Evolutionary conservation across 2,113 vertebrate species (phyloP), one percentile per base, ranked within the genome.

Genomic region (Corythornis madagascariensis): DNA sequence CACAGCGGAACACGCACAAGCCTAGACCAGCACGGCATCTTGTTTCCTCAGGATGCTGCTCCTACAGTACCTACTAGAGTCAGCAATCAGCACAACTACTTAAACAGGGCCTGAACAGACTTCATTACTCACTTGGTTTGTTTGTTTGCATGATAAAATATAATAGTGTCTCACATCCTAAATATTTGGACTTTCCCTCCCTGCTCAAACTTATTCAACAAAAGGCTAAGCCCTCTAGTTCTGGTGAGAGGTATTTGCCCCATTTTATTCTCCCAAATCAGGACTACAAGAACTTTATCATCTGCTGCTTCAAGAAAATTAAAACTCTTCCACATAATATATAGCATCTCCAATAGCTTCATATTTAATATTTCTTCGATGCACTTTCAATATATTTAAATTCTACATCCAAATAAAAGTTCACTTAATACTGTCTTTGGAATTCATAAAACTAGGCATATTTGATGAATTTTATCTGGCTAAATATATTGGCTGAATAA

Each of bases 31-130:
- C 7, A 50, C 0, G 3, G 43, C 48, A 67, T 6, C 48, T 10
- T 47, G 29, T 43, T 67, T 16, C 77, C 74, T 60, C 18, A 43
- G 28, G 5, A 8, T 3, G 13, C 29, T 52, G 47, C 28, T 71
- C 31, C 64, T 24, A 22, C 19, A 33, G 73, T 7, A 66, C 0
- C 4, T 9, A 47, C 7, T 0, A 18, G 24, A 53, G 12, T 4
- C 73, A 48, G 1, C 18, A 40, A 57, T 10, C 56, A 78, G 19
- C 10, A 48, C n/a, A 74, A 66, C 35, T 47, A 19, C 14, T 59
- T 40, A 56, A 94, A 83, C 29, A 25, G 66, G 31, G 13, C 13
- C 57, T n/a, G 11, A 78, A 75, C 15, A 28, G 19, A 40, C 22
- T n/a, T 45, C 40, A 35, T 24, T 85, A 33, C 52, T 77, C 19